phyloP scores from a whole-genome alignment of 1,140 invertebrate genomes.

The Trichonephila clavata region DNA sequence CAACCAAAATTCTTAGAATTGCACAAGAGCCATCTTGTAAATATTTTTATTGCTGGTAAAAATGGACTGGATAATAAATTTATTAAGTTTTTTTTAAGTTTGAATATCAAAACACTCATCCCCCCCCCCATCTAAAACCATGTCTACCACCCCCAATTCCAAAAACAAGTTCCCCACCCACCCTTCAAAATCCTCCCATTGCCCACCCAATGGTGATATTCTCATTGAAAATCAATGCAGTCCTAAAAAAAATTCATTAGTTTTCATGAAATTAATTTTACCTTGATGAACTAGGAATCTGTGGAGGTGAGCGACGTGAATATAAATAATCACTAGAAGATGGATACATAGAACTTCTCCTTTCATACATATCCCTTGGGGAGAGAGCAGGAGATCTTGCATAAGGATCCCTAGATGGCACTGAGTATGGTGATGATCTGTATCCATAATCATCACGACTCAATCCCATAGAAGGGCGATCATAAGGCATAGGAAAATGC shows the following conservation, averaged over 20 bases:
- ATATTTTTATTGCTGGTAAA: too few relatives aligned
- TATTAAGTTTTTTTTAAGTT: background rate
- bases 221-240: background rate
- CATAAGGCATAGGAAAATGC: slow-evolving; percentile 54
- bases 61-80: background rate
- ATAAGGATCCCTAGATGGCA: slow-evolving; percentile 44
- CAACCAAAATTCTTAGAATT: too few relatives aligned
- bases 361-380: slow-evolving; percentile 52
- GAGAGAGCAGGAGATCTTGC: background rate
- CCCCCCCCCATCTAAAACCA: background rate
- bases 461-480: slow-evolving; percentile 6
- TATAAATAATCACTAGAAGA: slow-evolving; percentile 53
- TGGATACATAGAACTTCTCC: slow-evolving; percentile 3
- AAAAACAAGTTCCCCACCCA: background rate
- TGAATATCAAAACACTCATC: background rate
- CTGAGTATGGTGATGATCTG: slow-evolving; percentile 36
- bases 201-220: background rate
- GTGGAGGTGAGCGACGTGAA: slow-evolving; percentile 45
- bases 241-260: too few relatives aligned
- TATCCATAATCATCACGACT: slow-evolving; percentile 48
- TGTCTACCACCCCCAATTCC: background rate
- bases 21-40: too few relatives aligned
- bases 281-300: background rate
- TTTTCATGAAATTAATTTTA: background rate
- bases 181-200: too few relatives aligned